phyloP scores from a whole-genome alignment of 37 sponge, comb jelly and placozoan species.

The Agelas oroides region DNA sequence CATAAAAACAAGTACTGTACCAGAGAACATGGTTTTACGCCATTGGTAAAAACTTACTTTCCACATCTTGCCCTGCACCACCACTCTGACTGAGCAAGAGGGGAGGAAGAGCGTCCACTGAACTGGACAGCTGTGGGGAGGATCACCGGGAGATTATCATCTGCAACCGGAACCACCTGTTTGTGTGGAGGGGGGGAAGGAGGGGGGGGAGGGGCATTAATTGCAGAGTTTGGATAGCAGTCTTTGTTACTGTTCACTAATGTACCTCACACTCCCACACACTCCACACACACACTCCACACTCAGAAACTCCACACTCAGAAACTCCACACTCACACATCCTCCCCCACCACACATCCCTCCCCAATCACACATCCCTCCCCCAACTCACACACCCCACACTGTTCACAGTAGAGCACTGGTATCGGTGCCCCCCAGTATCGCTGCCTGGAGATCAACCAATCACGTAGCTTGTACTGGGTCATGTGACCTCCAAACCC shows the following conservation, averaged over 20 bases:
- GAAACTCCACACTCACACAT: not conserved
- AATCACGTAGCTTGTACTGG: slow-evolving; percentile 79
- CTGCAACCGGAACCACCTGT: slow-evolving; percentile 74
- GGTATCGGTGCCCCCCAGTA: slow-evolving; percentile 95
- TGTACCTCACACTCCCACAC: too few species aligned
- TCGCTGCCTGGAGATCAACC: slow-evolving; percentile 91
- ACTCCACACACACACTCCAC: too few species aligned
- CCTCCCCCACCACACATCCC: too few species aligned
- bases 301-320: too few species aligned
- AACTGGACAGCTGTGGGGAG: slow-evolving; percentile 65
- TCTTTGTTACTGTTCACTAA: too few species aligned
- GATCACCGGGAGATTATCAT: slow-evolving; percentile 66
- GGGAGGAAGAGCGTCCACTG: slow-evolving; percentile 62
- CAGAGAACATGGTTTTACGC: too few species aligned
- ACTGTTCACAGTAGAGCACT: slow-evolving; percentile 70
- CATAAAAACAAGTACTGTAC: not conserved
- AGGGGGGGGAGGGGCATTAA: too few species aligned
- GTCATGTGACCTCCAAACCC: slow-evolving; percentile 66
- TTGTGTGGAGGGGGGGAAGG: too few species aligned
- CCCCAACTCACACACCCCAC: slow-evolving; percentile 51
- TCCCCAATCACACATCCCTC: not conserved
- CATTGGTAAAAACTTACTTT: slow-evolving; percentile 8
- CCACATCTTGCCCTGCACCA: slow-evolving; percentile 36
- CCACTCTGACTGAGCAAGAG: slow-evolving; percentile 28
- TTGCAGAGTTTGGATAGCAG: too few species aligned